Percentiles rank a stretch among this genome's conserved stretches.
Conservation (phyloP, 2,797 vertebrate species). For the Setipinna tenuifilis region DNA sequence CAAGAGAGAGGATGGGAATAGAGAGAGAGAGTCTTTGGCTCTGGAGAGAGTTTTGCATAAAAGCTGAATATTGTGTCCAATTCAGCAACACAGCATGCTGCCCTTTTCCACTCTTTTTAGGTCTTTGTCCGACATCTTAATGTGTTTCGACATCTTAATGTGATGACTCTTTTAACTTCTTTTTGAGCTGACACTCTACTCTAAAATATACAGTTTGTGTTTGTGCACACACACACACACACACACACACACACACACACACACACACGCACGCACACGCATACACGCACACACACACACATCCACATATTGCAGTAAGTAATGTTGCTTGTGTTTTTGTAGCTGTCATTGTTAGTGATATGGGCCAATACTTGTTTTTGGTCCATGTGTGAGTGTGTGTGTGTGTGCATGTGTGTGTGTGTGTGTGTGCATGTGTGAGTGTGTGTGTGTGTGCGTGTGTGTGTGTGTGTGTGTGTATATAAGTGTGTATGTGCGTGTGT, state of each 20-base stretch:
- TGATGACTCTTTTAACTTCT: too few relatives aligned
- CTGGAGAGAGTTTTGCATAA: neutral
- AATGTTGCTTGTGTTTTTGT: neutral
- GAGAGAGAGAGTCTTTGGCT: neutral
- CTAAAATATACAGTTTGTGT: too few relatives aligned
- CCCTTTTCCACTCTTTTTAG: too few relatives aligned
- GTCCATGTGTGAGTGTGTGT: neutral
- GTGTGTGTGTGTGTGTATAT: neutral
- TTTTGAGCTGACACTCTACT: too few relatives aligned
- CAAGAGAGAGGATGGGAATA: neutral
- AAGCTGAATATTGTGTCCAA: neutral
- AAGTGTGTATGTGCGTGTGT: neutral
- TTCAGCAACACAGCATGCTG: neutral
- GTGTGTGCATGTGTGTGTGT: neutral
- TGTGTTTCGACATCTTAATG: too few relatives aligned
- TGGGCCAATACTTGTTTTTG: too few relatives aligned
- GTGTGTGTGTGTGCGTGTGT: neutral
- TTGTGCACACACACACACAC: too few relatives aligned
- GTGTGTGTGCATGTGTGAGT: neutral
- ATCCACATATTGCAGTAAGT: neutral
- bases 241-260: too few relatives aligned
- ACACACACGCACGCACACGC: neutral
- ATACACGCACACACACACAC: neutral
- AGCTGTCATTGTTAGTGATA: neutral
- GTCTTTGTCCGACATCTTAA: too few relatives aligned